Base-by-base conservation (phyloP, 2,797 vertebrate genomes). In the Sciaenops ocellatus region DNA sequence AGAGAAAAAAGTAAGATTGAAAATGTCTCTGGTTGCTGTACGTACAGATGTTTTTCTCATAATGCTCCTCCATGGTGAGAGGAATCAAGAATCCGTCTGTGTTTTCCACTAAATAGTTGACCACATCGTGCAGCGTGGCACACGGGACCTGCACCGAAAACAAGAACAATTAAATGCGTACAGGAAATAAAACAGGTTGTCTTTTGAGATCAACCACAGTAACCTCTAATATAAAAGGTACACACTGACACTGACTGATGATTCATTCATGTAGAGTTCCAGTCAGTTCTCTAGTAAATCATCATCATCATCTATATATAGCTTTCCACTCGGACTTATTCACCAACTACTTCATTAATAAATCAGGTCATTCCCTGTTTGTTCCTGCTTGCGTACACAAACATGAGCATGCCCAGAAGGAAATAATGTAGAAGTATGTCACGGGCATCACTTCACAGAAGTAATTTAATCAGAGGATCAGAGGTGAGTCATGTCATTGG, bases 41-140 rank as follows among this genome's bases (percentile, higher is more conserved):
- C 97, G 13, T 93, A 97, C 97, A 92, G 47, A 98, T 92, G 44
- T 38, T 94, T 28, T 92, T 86, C 13, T 96, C 95, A 1, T 97
- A 97, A 6, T 87, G 46, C 5, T 89, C 89, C 3, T 95, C 94
- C 1, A 92, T 41, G 30, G 85, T 50, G 59, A 97, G 94, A 1
- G 96, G 96, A 41, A 68, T 79, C 60, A 97, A 81, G 5, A 64
- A 52, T 17, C 93, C 87, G 0, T 90, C 88, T 0, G 95, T 96
- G 24, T 78, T 93, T 1, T 89, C 86, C 22, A 96, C 82, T 44
- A 98, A 89, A 65, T 92, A 94, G 72, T 61, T 56, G 71, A 97
- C 73, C 20, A 96, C 95, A 0, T 95, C 92, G 0, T 93, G 82
- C 6, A 97, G 94, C 0, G 95, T 96, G 26, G 80, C 5, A 74